Percentiles rank a stretch among this genome's conserved stretches.
Conservation (phyloP, 30 jellyfish, hydroid and myxozoan genomes). For the Chrysaora quinquecirrha region DNA sequence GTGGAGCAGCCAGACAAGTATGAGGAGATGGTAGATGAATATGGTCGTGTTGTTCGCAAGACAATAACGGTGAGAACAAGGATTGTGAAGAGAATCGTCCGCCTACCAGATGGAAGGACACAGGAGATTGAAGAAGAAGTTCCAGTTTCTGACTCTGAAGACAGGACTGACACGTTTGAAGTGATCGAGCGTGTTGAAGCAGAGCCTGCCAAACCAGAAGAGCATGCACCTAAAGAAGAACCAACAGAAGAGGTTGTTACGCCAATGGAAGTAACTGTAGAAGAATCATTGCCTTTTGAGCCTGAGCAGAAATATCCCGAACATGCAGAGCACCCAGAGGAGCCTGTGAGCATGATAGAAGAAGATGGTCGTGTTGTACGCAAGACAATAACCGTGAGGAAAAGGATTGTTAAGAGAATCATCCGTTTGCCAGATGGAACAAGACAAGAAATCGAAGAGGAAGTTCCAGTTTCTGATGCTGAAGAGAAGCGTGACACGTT, state of each 20-base stretch:
- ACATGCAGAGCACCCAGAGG: constrained; percentile 35
- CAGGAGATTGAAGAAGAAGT: constrained; percentile 3
- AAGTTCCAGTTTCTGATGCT: not conserved
- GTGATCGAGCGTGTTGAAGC: not conserved
- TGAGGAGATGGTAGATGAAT: constrained; percentile 13
- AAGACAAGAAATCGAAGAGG: not conserved
- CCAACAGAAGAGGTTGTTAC: constrained; percentile 19
- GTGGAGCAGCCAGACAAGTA: constrained; percentile 57
- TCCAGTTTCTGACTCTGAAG: constrained; percentile 5
- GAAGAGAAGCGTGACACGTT: not conserved
- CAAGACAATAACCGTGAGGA: not conserved
- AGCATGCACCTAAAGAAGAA: not conserved
- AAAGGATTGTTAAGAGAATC: constrained; percentile 9
- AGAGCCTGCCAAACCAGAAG: constrained; percentile 6
- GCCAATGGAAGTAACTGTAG: constrained; percentile 50
- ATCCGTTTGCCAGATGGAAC: constrained; percentile 8
- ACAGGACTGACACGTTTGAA: not conserved
- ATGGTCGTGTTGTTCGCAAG: constrained; percentile 14
- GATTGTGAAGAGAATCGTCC: constrained; percentile 6
- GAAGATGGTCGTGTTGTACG: constrained; percentile 14
- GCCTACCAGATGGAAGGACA: not conserved
- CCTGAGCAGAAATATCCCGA: constrained; percentile 3
- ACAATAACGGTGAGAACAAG: constrained; percentile 4
- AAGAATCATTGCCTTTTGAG: constrained; percentile 10
- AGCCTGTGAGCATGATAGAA: constrained; percentile 15